A percentile compares a stretch with the other conserved stretches of the same genome.
Evolutionary conservation across 2,113 vertebrate species (phyloP).

Genomic region (Caracal caracal): DNA sequence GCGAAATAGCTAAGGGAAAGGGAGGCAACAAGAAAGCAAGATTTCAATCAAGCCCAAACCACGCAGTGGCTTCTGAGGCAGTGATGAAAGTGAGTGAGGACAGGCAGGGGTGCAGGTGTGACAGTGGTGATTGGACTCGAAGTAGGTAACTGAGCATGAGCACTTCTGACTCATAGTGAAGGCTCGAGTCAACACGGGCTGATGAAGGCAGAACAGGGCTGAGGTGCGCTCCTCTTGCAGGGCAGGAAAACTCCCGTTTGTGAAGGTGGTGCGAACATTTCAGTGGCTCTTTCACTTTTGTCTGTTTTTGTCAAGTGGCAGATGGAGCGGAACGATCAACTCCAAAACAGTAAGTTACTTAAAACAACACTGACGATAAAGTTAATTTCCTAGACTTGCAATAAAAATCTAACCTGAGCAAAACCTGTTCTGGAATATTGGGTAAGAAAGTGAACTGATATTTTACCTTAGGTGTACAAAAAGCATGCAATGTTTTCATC

Average conservation of each 20-base stretch:
- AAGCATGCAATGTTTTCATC: not conserved
- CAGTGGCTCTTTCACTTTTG: not conserved
- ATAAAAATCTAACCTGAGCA: not conserved
- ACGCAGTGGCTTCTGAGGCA: not conserved
- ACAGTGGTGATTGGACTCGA: not conserved
- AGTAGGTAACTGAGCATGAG: not conserved
- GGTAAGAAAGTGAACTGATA: not conserved
- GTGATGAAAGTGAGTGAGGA: conserved; percentile 30
- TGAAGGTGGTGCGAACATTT: not conserved
- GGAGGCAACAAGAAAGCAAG: not conserved
- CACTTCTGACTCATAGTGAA: rapidly evolving
- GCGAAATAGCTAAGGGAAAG: not conserved
- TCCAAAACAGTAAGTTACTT: not conserved
- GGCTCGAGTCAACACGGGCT: not conserved
- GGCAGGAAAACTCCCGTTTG: not conserved
- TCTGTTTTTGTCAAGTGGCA: not conserved
- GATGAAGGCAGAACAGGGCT: not conserved
- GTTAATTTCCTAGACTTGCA: not conserved
- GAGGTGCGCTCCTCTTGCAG: not conserved
- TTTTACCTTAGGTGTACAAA: not conserved
- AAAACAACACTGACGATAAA: not conserved
- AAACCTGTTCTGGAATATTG: not conserved
- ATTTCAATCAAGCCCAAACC: not conserved
- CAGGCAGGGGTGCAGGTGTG: not conserved
- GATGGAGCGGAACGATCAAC: not conserved